These are phyloP conservation scores for Hesperophylax magnus DNA, from an alignment of 1,140 invertebrate species.

Conservation along the genomic window DNA sequence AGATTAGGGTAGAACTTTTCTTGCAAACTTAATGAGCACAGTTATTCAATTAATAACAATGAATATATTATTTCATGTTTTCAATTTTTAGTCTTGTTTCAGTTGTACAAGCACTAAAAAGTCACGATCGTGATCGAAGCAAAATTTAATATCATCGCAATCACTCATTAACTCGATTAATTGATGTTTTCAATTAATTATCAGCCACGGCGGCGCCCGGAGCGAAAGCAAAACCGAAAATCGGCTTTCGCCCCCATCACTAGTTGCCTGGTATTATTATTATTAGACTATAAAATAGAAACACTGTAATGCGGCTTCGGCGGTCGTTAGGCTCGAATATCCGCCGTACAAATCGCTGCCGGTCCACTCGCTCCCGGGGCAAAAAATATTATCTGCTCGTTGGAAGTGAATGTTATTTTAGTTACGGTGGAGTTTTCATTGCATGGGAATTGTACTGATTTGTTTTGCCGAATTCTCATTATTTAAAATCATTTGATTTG, in stretches of 20 bases:
- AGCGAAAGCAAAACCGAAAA: not conserved
- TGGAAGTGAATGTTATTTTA: constrained; percentile 9
- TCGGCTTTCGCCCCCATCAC: not conserved
- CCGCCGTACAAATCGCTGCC: constrained; percentile 28
- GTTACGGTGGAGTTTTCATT: not conserved
- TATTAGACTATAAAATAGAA: not conserved
- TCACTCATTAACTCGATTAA: not conserved
- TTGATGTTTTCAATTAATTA: not conserved
- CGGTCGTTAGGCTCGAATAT: constrained; percentile 39
- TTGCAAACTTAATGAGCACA: no score
- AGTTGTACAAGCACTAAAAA: no score
- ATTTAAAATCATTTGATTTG: no score
- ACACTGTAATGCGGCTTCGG: constrained; percentile 24
- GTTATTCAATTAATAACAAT: no score
- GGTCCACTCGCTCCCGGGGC: not conserved
- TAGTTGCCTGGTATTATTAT: not conserved
- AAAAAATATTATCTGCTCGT: not conserved
- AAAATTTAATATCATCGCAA: not conserved
- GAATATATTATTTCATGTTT: no score
- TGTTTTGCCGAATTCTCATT: not conserved
- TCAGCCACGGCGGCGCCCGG: not conserved
- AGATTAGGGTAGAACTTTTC: no score
- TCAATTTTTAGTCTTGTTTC: no score
- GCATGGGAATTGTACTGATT: not conserved
- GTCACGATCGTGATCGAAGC: not conserved